phyloP scores from a whole-genome alignment of 2,113 vertebrate species.

The Phoxinus phoxinus region DNA sequence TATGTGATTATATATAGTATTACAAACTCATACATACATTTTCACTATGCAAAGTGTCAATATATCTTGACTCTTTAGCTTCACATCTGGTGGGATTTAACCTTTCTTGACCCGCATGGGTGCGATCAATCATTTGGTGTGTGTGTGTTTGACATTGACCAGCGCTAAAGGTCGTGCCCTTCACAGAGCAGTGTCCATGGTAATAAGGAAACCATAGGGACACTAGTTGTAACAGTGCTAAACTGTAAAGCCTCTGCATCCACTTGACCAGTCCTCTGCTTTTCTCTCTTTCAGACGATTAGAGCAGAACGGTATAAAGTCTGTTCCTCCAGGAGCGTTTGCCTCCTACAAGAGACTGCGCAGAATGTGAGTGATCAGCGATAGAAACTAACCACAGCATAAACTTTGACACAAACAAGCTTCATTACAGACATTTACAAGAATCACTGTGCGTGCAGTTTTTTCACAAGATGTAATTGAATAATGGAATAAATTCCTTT shows the following conservation, averaged over 20 bases:
- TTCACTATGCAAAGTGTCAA: too few species aligned
- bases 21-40: too few species aligned
- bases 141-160: background rate
- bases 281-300: conserved; percentile 80
- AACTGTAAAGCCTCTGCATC: background rate
- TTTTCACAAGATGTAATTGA: background rate
- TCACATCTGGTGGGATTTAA: background rate
- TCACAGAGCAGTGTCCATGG: background rate
- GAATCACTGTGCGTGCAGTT: background rate
- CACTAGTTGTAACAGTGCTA: conserved; percentile 25
- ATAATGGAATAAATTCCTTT: background rate
- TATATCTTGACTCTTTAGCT: background rate
- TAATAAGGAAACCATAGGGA: background rate
- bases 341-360: conserved; percentile 97
- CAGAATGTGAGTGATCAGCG: conserved; percentile 87
- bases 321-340: conserved; percentile 92
- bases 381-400: background rate
- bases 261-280: background rate
- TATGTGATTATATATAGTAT: too few species aligned
- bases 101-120: background rate
- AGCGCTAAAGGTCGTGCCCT: background rate
- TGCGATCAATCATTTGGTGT: background rate
- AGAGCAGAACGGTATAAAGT: conserved; percentile 97
- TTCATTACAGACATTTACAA: background rate
- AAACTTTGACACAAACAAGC: too few species aligned